phyloP scores from a whole-genome alignment of 2,888 invertebrate species.

The Drosophila falleni region DNA sequence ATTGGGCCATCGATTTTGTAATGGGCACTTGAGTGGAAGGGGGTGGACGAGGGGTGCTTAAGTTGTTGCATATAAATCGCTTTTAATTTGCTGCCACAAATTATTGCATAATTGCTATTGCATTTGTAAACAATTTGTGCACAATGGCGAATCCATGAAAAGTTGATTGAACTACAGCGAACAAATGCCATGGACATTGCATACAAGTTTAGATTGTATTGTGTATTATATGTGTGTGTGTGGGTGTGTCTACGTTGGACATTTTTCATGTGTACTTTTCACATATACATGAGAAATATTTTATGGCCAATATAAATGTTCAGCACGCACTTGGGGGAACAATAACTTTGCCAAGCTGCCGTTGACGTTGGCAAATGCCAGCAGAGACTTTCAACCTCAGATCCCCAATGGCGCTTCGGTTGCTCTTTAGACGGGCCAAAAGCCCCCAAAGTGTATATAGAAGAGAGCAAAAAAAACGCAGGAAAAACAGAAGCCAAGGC shows the following conservation, averaged over 20 bases:
- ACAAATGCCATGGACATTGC: constrained; percentile 16
- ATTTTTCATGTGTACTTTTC: constrained; percentile 52
- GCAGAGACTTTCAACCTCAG: constrained; percentile 42
- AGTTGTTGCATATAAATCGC: constrained; percentile 69
- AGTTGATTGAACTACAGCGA: constrained; percentile 70
- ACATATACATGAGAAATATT: constrained; percentile 54
- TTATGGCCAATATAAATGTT: constrained; percentile 77
- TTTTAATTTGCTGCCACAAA: constrained; percentile 73
- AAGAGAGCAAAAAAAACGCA: constrained; percentile 2
- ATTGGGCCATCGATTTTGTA: constrained; percentile 65
- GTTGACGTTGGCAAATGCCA: constrained; percentile 72
- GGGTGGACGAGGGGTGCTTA: not conserved
- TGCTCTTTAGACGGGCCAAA: constrained; percentile 41
- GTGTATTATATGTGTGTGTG: constrained; percentile 1
- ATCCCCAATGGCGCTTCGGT: constrained; percentile 43
- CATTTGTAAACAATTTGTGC: constrained; percentile 77
- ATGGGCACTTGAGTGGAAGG: constrained; percentile 10
- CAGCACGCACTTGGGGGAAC: constrained; percentile 73
- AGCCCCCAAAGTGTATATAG: constrained; percentile 55
- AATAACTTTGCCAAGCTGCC: constrained; percentile 68
- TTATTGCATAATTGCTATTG: constrained; percentile 77
- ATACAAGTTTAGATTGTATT: constrained; percentile 23
- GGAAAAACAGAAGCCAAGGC: constrained; percentile 50
- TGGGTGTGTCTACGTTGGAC: constrained; percentile 22
- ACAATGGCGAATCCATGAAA: constrained; percentile 66